Evolutionary conservation across 2,888 invertebrate genomes (phyloP).

Genomic region (Arctia plantaginis): DNA sequence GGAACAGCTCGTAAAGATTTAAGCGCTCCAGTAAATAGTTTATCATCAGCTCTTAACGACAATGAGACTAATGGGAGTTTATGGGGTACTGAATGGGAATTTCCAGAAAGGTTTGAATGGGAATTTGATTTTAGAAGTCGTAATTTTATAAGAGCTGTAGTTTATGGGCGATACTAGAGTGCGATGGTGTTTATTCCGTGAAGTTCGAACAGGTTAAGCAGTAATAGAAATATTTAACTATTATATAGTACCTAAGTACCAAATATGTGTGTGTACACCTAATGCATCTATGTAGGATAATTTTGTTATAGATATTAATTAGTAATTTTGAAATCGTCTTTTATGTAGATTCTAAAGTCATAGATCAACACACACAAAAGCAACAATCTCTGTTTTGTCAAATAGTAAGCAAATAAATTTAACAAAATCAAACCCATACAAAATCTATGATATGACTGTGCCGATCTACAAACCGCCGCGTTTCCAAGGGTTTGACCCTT

Average conservation of each 20-base stretch:
- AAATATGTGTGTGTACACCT: too few species aligned
- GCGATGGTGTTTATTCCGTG: background rate
- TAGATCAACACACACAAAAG: too few species aligned
- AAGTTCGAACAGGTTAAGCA: background rate
- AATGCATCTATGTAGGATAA: too few species aligned
- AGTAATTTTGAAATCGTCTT: too few species aligned
- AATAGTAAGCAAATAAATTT: too few species aligned
- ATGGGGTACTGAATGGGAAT: conserved; percentile 28
- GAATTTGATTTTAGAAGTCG: background rate
- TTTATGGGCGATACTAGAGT: background rate
- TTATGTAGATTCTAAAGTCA: too few species aligned
- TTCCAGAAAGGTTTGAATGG: background rate
- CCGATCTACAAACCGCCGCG: too few species aligned
- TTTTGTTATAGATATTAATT: too few species aligned
- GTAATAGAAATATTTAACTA: background rate
- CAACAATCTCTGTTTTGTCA: too few species aligned
- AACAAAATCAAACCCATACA: too few species aligned
- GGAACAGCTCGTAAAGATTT: conserved; percentile 38
- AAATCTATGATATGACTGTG: too few species aligned
- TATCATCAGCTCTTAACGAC: conserved; percentile 28
- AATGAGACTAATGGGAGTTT: conserved; percentile 37
- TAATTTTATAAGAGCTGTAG: background rate
- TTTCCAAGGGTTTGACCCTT: too few species aligned
- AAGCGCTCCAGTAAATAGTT: conserved; percentile 42
- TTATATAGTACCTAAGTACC: background rate